Evolutionary conservation across 2,797 vertebrate genomes (phyloP), one percentile per base, ranked within the genome.

Genomic region (Spinus olivaceus): DNA sequence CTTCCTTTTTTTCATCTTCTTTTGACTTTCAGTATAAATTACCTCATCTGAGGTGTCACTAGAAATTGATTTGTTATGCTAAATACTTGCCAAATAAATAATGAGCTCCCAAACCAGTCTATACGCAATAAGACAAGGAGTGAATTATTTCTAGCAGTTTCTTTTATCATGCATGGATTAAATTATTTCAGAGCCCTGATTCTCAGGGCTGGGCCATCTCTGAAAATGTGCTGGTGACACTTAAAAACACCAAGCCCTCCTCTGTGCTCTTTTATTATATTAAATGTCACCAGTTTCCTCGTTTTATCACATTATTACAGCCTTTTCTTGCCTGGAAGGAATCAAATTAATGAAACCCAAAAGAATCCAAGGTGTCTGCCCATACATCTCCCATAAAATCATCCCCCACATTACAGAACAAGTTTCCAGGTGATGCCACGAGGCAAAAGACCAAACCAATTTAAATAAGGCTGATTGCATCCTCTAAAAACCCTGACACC

Each of bases 31-130:
- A 94, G 92, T 96, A 97, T 95, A 96, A 97, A 97, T 97, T 90
- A 95, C 91, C 89, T 95, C 89, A 95, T 97, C 97, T 94, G 72
- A 86, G 81, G 89, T 97, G 97, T 93, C 94, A 91, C 92, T 90
- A 88, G 88, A 96, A 98, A 98, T 98, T 97, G 97, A 97, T 97
- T 98, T 97, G 92, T 96, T 96, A 96, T 96, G 96, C 96, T 97
- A 98, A 97, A 97, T 97, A 97, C 96, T 95, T 96, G 95, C 94
- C 97, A 98, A 97, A 98, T 97, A 98, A 98, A 97, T 98, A 98
- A 98, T 97, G 97, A 97, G 87, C 95, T 97, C 93, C 86, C 59
- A 94, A 97, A 97, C 96, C 92, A 96, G 94, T 92, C 95, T 96
- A 94, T 91, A 90, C 86, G 94, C 94, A 96, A 49, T 91, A 93